Evolutionary conservation across 1,140 invertebrate species (phyloP), one percentile per base, ranked within the genome.

Genomic region (Macrobrachium rosenbergii): DNA sequence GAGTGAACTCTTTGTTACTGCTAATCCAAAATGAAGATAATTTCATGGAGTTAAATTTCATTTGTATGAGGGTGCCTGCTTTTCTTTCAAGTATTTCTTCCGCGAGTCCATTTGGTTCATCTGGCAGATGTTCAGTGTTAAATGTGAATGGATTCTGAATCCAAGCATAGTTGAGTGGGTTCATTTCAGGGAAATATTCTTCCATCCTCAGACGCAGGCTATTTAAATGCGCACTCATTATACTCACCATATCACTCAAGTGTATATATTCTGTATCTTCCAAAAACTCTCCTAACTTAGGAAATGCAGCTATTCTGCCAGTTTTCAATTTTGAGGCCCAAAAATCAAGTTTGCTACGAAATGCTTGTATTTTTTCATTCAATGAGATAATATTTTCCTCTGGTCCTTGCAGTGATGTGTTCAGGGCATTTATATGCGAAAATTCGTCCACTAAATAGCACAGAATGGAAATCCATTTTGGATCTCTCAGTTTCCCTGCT

Each of bases 91-190:
- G 19, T 58, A 45, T 75, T 83, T 73, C n/a, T 75, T 83, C 67
- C 52, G 82, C 67, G n/a, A 73, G 16, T 83, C 82, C 69, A 75
- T 83, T 83, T 72, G 82, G 67, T 23, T 83, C 82, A 58, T 83
- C 67, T 59, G 67, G 64, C 64, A 73, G 52, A 83, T 83, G 82
- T 75, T 83, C 82, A 83, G 72, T 73, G 72, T 64, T 72, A 83
- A 59, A 83, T 75, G 14, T 75, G 28, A 73, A 83, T 17, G 82
- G 67, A 83, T 73, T 83, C 58, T 75, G 69, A 19, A 83, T 67
- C 72, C 64, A 73, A 45, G 63, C 82, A 75, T 83, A 83, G 37
- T 17, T 60, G 67, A 75, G 64, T 83, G 82, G 67, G 72, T 83
- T 67, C 58, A 37, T 62, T 37, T 17, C 19, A 59, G 64, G 82